phyloP scores from a whole-genome alignment of 2,797 vertebrate species.

The Danio kyathit region DNA sequence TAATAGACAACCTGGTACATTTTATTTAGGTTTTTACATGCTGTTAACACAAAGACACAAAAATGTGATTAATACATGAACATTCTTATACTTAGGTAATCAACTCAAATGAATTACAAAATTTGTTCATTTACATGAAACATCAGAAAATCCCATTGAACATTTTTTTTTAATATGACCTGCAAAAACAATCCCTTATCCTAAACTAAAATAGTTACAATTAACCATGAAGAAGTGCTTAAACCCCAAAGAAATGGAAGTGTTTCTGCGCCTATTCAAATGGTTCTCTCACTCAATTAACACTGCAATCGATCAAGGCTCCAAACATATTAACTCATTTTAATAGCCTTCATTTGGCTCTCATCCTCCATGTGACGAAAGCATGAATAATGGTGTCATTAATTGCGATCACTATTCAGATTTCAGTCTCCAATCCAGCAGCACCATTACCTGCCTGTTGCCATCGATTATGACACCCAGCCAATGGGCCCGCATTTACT shows the following conservation, averaged over 20 bases:
- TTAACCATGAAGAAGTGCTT: slow-evolving; percentile 1
- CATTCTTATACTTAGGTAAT: too few relatives aligned
- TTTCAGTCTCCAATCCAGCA: slow-evolving; percentile 41
- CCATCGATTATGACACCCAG: slow-evolving; percentile 35
- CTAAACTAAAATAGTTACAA: background rate
- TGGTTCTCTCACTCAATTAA: slow-evolving; percentile 32
- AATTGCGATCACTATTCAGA: slow-evolving; percentile 57
- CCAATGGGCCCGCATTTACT: slow-evolving; percentile 52
- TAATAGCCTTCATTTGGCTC: slow-evolving; percentile 48
- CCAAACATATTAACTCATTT: slow-evolving; percentile 35
- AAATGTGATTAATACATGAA: too few relatives aligned
- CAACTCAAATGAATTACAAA: background rate
- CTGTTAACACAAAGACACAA: too few relatives aligned
- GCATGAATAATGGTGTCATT: slow-evolving; percentile 55
- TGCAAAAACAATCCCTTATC: background rate
- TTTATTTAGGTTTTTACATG: too few relatives aligned
- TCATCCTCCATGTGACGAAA: slow-evolving; percentile 54
- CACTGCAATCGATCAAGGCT: slow-evolving; percentile 33
- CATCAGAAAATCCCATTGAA: background rate
- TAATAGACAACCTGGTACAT: too few relatives aligned
- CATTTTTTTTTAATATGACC: background rate
- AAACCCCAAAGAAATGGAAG: slow-evolving; percentile 10
- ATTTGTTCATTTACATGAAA: background rate
- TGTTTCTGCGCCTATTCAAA: slow-evolving; percentile 32
- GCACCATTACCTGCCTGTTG: slow-evolving; percentile 54